phyloP scores from a whole-genome alignment of 2,113 vertebrate genomes.

The Peucedramus taeniatus region DNA sequence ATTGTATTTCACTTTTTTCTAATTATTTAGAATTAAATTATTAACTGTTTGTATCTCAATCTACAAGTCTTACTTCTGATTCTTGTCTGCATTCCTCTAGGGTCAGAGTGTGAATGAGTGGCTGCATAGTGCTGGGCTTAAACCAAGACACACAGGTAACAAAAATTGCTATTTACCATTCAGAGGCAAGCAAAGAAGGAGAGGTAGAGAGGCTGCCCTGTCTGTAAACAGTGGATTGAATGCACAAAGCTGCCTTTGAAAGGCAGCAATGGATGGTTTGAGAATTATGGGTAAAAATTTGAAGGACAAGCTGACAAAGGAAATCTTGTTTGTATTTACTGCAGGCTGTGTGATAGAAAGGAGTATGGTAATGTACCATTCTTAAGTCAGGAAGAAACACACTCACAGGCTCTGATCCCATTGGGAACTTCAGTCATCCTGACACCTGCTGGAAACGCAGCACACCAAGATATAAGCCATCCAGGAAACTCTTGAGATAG shows the following conservation, averaged over 20 bases:
- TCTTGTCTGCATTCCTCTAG: fast-evolving
- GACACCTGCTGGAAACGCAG: neutral
- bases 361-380: neutral
- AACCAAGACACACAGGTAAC: neutral
- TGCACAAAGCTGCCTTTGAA: neutral
- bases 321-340: neutral
- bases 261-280: neutral
- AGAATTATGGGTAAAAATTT: neutral
- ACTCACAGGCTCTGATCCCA: neutral
- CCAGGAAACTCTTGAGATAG: neutral
- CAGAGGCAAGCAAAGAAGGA: neutral
- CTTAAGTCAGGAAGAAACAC: neutral
- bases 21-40: no score
- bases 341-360: neutral
- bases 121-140: neutral
- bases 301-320: neutral
- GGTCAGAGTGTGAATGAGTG: neutral
- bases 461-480: neutral
- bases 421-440: neutral
- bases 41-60: neutral
- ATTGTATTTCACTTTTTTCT: neutral
- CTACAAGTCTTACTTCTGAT: neutral
- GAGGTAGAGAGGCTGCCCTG: neutral
- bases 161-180: neutral
- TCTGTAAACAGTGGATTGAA: neutral